Conservation (phyloP, 2,113 vertebrate genomes). For the Myrmecophaga tridactyla region DNA sequence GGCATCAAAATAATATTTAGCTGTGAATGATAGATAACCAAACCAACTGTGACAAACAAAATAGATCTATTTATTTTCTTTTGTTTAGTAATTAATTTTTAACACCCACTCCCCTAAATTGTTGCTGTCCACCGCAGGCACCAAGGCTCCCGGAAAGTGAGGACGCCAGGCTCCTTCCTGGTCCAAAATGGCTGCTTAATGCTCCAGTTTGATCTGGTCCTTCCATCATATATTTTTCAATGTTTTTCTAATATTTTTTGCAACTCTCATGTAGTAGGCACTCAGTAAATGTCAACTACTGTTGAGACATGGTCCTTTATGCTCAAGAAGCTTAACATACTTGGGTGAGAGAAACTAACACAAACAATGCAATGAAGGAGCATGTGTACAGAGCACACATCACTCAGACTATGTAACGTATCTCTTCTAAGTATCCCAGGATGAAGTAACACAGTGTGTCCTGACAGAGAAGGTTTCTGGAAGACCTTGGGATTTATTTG, state of each 20-base stretch:
- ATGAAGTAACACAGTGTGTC: neutral
- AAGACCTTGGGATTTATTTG: neutral
- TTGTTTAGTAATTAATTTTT: neutral
- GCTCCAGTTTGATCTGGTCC: too few relatives aligned
- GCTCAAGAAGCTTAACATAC: too few relatives aligned
- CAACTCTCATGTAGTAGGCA: too few relatives aligned
- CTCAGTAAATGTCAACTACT: too few relatives aligned
- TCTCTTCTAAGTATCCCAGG: neutral
- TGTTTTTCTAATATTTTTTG: too few relatives aligned
- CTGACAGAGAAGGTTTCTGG: neutral
- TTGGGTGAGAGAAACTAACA: neutral
- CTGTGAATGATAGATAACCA: neutral
- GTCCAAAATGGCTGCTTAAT: neutral
- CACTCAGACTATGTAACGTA: neutral
- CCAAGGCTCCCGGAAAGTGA: too few relatives aligned
- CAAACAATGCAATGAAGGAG: neutral
- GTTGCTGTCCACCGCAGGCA: neutral
- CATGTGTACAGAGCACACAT: accelerated
- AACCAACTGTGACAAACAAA: neutral
- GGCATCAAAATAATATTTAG: neutral
- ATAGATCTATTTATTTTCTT: neutral
- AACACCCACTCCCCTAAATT: neutral
- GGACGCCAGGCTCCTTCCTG: neutral
- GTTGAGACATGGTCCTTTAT: too few relatives aligned
- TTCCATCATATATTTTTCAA: too few relatives aligned